A percentile compares a stretch with the other conserved stretches of the same genome.
Conservation (phyloP, 2,797 vertebrate genomes). For the Distichodus sexfasciatus region DNA sequence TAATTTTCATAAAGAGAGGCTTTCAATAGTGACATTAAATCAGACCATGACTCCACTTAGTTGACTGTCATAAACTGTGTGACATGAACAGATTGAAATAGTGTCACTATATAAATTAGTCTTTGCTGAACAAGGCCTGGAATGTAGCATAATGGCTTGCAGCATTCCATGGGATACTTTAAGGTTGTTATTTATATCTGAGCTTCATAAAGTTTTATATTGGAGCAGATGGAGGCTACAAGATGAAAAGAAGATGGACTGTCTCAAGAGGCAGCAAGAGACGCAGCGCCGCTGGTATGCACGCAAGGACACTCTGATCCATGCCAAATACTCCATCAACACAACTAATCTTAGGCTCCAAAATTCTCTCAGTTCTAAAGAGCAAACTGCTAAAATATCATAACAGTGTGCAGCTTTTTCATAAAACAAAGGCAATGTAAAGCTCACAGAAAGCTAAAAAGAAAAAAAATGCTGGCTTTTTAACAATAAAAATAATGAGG, state of each 20-base stretch:
- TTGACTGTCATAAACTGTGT: background rate
- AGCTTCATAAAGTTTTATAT: background rate
- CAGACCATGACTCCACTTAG: background rate
- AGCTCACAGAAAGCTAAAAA: too few species aligned
- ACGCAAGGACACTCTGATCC: conserved; percentile 10
- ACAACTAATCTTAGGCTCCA: background rate
- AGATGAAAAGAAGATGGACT: background rate
- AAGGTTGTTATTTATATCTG: conserved; percentile 22
- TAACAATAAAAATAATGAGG: background rate
- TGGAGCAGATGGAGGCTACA: background rate
- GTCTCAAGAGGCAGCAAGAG: background rate
- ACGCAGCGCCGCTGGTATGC: background rate
- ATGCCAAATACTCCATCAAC: conserved; percentile 14
- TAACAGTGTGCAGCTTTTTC: background rate
- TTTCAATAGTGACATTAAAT: too few species aligned
- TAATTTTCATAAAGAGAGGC: background rate
- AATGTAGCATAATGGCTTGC: background rate
- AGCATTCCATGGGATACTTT: conserved; percentile 5
- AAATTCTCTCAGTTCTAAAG: background rate
- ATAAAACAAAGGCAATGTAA: too few species aligned
- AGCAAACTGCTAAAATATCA: background rate
- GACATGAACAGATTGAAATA: conserved; percentile 3
- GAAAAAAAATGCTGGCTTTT: too few species aligned
- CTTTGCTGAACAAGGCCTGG: background rate
- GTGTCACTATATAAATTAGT: background rate